These are phyloP conservation scores for Sebastes steindachneri DNA, from an alignment of 2,797 vertebrate species.

Conservation along the genomic window DNA sequence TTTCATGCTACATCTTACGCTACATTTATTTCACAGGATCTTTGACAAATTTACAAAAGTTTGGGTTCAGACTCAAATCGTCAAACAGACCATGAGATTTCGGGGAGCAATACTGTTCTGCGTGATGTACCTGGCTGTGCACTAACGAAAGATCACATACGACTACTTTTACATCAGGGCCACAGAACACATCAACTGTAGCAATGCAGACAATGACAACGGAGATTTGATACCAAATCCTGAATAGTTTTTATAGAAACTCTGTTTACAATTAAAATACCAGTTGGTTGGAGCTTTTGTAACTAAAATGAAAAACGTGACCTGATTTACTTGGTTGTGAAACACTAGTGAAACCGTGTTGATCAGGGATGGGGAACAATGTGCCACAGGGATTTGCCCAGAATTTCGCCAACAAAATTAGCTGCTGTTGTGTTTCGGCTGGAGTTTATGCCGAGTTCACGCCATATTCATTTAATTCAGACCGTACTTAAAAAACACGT, in stretches of 20 bases:
- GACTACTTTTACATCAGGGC: conserved; percentile 41
- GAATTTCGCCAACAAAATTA: conserved; percentile 6
- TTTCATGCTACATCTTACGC: conserved; percentile 54
- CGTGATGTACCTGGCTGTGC: conserved; percentile 40
- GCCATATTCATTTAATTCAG: neutral
- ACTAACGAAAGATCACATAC: conserved; percentile 41
- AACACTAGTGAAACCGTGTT: conserved; percentile 33
- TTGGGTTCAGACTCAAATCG: conserved; percentile 47
- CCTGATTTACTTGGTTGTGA: conserved; percentile 18
- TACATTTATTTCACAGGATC: conserved; percentile 43
- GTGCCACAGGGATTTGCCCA: conserved; percentile 3
- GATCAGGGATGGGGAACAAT: conserved; percentile 13
- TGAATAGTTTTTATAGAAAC: conserved; percentile 58
- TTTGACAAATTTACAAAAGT: conserved; percentile 31
- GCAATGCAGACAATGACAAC: conserved; percentile 49
- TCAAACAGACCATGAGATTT: conserved; percentile 37
- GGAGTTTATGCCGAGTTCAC: conserved; percentile 31
- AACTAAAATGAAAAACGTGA: conserved; percentile 4
- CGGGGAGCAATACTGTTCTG: conserved; percentile 74
- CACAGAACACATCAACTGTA: conserved; percentile 58
- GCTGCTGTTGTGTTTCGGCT: neutral
- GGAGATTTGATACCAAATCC: conserved; percentile 59
- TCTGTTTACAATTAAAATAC: conserved; percentile 66
- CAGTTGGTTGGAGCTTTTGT: conserved; percentile 35
- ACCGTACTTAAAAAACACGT: neutral